A percentile compares a stretch with the other conserved stretches of the same genome.
phyloP scores from a whole-genome alignment of 2,888 invertebrate species.

The Heliconius erato region DNA sequence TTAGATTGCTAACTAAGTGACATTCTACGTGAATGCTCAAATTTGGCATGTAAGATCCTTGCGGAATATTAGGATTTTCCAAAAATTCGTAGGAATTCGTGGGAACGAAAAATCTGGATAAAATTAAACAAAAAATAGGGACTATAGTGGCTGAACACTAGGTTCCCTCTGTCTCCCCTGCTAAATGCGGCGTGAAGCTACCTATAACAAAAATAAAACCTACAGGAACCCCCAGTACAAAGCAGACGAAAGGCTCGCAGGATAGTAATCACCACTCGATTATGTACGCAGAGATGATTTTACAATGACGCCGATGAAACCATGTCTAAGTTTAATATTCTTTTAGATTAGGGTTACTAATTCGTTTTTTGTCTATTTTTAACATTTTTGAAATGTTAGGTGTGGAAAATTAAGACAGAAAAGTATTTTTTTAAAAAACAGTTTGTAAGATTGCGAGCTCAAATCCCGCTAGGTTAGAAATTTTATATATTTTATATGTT shows the following conservation, averaged over 20 bases:
- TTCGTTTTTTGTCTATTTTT: neutral
- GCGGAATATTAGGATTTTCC: too few species aligned
- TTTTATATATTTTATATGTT: too few species aligned
- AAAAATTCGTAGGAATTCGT: too few species aligned
- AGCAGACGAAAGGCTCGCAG: neutral
- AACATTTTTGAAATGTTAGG: neutral
- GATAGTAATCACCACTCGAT: constrained; percentile 7
- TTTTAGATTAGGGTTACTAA: neutral
- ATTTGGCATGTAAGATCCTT: too few species aligned
- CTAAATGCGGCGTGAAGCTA: neutral
- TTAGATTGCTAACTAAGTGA: too few species aligned
- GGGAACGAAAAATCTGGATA: too few species aligned
- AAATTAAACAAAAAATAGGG: too few species aligned
- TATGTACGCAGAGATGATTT: constrained; percentile 3
- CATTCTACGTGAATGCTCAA: too few species aligned
- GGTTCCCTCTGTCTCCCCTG: neutral
- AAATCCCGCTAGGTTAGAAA: too few species aligned
- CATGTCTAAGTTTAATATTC: neutral
- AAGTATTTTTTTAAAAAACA: neutral
- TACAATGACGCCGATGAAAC: constrained; percentile 1
- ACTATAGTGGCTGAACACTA: too few species aligned
- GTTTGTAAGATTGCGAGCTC: neutral
- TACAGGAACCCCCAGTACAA: neutral
- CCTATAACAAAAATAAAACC: neutral
- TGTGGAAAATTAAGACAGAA: neutral